Evolutionary conservation across 2,888 invertebrate species (phyloP).

Genomic region (Sarcophaga carnaria): DNA sequence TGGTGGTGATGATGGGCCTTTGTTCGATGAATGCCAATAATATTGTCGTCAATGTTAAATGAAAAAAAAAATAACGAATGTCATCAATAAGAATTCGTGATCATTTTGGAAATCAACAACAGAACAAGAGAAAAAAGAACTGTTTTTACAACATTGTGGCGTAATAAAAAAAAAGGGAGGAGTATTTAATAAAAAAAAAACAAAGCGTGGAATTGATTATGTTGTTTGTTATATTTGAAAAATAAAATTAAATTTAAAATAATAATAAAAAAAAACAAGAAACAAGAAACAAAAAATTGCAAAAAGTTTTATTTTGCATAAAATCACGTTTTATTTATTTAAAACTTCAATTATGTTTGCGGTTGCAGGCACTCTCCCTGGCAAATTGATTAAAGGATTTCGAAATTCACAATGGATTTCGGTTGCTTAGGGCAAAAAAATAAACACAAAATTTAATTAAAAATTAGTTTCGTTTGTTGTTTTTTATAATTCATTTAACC

Average conservation of each 20-base stretch:
- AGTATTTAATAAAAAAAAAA: too few species aligned
- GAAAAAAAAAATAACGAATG: background rate
- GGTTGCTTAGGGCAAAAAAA: conserved; percentile 38
- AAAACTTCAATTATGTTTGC: conserved; percentile 31
- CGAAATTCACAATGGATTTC: background rate
- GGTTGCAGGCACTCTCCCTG: conserved; percentile 16
- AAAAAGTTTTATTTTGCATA: conserved; percentile 8
- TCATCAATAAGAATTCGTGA: conserved; percentile 50
- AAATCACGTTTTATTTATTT: conserved; percentile 58
- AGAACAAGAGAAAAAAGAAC: conserved; percentile 9
- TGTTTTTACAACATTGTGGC: conserved; percentile 1
- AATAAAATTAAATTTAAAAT: background rate
- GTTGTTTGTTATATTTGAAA: background rate
- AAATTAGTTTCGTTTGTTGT: conserved; percentile 31
- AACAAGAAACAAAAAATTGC: background rate
- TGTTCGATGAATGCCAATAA: conserved; percentile 41
- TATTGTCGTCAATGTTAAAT: conserved; percentile 46
- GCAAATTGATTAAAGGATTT: background rate
- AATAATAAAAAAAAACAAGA: background rate
- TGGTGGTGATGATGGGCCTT: too few species aligned
- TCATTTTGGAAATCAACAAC: conserved; percentile 4
- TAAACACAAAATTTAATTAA: conserved; percentile 27
- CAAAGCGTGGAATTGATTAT: too few species aligned
- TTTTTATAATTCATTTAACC: background rate
- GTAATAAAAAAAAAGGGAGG: too few species aligned